Conservation (phyloP, 2,797 vertebrate species). For the Hippocampus kuda region DNA sequence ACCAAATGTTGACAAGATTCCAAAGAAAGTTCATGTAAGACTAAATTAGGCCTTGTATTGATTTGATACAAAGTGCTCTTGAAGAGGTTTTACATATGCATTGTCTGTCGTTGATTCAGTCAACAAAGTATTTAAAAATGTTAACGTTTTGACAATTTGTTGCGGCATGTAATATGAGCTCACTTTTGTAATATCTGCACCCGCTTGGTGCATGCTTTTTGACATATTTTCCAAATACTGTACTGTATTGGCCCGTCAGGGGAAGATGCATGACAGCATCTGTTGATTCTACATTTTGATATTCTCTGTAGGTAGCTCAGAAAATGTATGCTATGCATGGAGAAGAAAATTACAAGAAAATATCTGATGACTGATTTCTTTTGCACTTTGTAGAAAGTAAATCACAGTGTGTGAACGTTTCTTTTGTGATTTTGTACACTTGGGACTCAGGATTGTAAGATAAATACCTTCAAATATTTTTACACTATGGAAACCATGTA, state of each 20-base stretch:
- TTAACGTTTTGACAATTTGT: neutral
- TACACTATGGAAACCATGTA: neutral
- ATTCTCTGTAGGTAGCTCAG: constrained; percentile 15
- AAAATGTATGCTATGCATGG: constrained; percentile 58
- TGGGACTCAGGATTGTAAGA: constrained; percentile 52
- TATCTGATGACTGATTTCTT: constrained; percentile 46
- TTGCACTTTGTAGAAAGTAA: constrained; percentile 37
- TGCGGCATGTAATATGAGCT: constrained; percentile 7
- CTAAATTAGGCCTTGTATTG: neutral
- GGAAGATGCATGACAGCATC: constrained; percentile 41
- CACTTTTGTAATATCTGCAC: constrained; percentile 10
- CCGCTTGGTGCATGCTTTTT: constrained; percentile 29
- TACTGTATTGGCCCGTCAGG: constrained; percentile 20
- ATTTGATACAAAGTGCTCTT: constrained; percentile 1
- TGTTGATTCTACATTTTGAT: constrained; percentile 21
- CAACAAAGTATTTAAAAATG: constrained; percentile 3
- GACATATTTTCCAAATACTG: constrained; percentile 8
- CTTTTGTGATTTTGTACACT: constrained; percentile 28
- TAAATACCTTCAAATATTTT: constrained; percentile 5
- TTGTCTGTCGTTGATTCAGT: neutral
- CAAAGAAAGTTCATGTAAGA: neutral
- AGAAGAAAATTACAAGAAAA: constrained; percentile 10
- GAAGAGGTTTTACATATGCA: neutral
- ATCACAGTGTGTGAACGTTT: constrained; percentile 11
- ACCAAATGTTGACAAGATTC: neutral